Conservation (phyloP, 2,888 invertebrate species). For the Deroplatys truncata region DNA sequence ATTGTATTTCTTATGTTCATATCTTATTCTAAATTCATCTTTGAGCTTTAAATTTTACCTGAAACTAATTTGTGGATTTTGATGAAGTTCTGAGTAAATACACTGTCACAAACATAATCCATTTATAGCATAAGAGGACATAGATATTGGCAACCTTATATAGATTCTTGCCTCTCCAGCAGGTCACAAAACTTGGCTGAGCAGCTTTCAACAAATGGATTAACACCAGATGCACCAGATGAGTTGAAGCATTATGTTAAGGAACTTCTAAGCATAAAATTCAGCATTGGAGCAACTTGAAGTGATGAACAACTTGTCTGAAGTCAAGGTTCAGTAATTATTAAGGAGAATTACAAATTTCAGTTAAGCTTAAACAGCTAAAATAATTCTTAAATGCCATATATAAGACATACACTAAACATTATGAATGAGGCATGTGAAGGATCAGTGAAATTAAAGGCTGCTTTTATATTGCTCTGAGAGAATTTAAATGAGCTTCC, state of each 20-base stretch:
- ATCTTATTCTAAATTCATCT: neutral
- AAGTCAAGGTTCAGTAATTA: neutral
- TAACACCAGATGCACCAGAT: neutral
- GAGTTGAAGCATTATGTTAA: neutral
- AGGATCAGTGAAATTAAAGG: neutral
- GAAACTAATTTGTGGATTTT: neutral
- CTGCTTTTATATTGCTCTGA: neutral
- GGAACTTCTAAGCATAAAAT: neutral
- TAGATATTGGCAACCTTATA: neutral
- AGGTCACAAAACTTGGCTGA: neutral
- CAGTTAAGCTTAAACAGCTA: neutral
- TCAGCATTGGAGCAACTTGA: neutral
- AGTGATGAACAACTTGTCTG: neutral
- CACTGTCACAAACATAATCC: neutral
- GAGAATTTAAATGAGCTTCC: neutral
- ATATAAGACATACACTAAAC: neutral
- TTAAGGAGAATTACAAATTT: neutral
- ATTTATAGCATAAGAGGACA: neutral
- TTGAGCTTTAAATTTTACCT: neutral
- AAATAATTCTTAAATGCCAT: neutral
- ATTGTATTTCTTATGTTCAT: neutral
- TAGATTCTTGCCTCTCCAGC: conserved; percentile 5
- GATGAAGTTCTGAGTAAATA: neutral
- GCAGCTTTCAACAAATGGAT: neutral
- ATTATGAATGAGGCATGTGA: neutral